These are phyloP conservation scores for Zaprionus camerounensis DNA, from an alignment of 1,140 invertebrate species.

Conservation along the genomic window DNA sequence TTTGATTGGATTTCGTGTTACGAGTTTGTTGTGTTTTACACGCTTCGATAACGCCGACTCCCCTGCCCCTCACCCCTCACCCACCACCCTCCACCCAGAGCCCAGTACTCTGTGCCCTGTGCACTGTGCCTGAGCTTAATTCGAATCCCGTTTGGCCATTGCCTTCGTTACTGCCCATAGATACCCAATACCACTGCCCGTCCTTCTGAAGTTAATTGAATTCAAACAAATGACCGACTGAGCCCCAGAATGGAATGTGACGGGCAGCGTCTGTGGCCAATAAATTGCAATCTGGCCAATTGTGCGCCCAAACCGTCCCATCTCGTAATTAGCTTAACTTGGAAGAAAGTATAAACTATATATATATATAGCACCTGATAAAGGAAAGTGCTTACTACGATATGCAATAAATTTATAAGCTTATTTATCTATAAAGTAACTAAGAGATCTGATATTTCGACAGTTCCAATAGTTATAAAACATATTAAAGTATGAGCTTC, in stretches of 20 bases:
- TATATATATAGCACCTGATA: background rate
- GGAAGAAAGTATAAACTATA: background rate
- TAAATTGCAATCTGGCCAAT: constrained; percentile 28
- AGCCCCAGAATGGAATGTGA: constrained; percentile 11
- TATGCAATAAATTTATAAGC: too few relatives aligned
- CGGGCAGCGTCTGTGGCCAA: constrained; percentile 20
- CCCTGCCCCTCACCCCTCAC: background rate
- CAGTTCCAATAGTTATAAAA: too few relatives aligned
- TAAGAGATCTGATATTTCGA: too few relatives aligned
- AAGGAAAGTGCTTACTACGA: too few relatives aligned
- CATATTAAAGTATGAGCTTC: too few relatives aligned
- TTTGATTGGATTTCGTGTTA: constrained; percentile 76
- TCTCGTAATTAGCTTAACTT: background rate
- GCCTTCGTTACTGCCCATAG: background rate
- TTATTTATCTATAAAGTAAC: too few relatives aligned
- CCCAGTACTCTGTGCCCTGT: background rate
- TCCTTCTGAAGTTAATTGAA: constrained; percentile 62
- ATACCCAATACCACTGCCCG: background rate
- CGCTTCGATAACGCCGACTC: constrained; percentile 65
- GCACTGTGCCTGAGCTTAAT: constrained; percentile 24
- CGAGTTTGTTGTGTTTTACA: constrained; percentile 71
- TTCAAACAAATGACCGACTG: constrained; percentile 52
- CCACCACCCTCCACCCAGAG: background rate
- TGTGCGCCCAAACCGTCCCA: background rate
- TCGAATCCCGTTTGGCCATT: constrained; percentile 23